Conservation (phyloP, 1,140 invertebrate species). For the Drosophila novamexicana region DNA sequence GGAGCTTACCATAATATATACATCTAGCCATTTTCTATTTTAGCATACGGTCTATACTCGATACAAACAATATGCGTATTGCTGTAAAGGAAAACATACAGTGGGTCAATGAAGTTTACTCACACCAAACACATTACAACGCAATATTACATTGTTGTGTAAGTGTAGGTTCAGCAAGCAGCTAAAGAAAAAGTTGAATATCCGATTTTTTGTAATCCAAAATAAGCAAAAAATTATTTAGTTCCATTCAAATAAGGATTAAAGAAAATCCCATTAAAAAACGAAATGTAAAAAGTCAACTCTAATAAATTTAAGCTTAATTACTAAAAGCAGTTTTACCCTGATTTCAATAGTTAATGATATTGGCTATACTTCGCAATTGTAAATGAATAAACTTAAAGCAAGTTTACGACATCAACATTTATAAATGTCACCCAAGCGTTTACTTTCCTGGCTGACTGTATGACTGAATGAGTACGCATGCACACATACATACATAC, state of each 20-base stretch:
- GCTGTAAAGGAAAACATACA: neutral
- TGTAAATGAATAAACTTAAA: neutral
- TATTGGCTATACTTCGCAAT: too few relatives aligned
- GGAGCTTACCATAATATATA: slow-evolving; percentile 7
- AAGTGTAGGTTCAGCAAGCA: too few relatives aligned
- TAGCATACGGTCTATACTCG: neutral
- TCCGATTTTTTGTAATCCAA: too few relatives aligned
- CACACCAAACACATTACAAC: neutral
- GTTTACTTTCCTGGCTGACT: slow-evolving; percentile 11
- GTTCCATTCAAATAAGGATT: too few relatives aligned
- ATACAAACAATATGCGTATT: slow-evolving; percentile 3
- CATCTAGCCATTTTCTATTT: slow-evolving; percentile 20
- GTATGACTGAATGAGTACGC: slow-evolving; percentile 1
- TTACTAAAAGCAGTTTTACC: too few relatives aligned
- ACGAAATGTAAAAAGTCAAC: too few relatives aligned
- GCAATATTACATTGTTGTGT: too few relatives aligned
- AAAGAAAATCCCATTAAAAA: too few relatives aligned
- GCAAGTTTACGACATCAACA: neutral
- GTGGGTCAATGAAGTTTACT: neutral
- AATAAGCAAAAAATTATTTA: too few relatives aligned
- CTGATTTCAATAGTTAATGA: too few relatives aligned
- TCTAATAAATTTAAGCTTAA: too few relatives aligned
- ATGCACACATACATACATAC: neutral
- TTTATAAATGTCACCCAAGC: neutral
- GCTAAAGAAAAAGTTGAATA: too few relatives aligned